Percentiles rank a stretch among this genome's conserved stretches.
phyloP scores from a whole-genome alignment of 2,797 vertebrate species.

The Poeciliopsis gracilis region DNA sequence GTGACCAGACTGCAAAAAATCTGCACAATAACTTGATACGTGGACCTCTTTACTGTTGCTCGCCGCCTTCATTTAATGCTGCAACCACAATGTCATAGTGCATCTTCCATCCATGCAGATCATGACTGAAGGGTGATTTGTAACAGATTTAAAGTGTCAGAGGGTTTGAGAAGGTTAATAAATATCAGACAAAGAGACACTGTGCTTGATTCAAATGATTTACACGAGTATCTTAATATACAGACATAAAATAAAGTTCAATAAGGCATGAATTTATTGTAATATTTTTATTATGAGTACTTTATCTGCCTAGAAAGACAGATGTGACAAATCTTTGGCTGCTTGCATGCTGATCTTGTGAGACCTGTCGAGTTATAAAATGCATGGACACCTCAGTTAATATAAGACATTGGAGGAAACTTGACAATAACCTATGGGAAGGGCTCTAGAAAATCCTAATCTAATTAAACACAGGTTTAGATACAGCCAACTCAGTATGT shows the following conservation, averaged over 20 bases:
- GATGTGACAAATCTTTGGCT: not conserved
- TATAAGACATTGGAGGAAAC: not conserved
- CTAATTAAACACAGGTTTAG: slow-evolving; percentile 36
- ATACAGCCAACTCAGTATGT: slow-evolving; percentile 52
- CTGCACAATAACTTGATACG: slow-evolving; percentile 59
- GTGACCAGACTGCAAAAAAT: slow-evolving; percentile 46
- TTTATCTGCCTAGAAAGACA: not conserved
- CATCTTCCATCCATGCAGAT: slow-evolving; percentile 11
- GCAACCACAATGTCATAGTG: slow-evolving; percentile 38
- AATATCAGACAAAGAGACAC: slow-evolving; percentile 5
- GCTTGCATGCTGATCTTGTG: not conserved
- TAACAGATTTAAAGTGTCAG: slow-evolving; percentile 44
- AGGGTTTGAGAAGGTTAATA: slow-evolving; percentile 13
- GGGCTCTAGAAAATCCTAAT: slow-evolving; percentile 11
- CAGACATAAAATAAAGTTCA: not conserved
- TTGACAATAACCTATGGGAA: not conserved
- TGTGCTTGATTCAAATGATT: not conserved
- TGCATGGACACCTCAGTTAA: not conserved
- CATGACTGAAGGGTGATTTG: slow-evolving; percentile 51
- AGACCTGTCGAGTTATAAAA: not conserved
- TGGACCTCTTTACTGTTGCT: slow-evolving; percentile 26
- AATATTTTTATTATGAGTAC: not conserved
- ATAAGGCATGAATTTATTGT: not conserved
- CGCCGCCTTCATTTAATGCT: slow-evolving; percentile 46
- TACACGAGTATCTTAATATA: not conserved